These are phyloP conservation scores for Rana temporaria DNA, from an alignment of 2,113 vertebrate genomes.

Conservation along the genomic window DNA sequence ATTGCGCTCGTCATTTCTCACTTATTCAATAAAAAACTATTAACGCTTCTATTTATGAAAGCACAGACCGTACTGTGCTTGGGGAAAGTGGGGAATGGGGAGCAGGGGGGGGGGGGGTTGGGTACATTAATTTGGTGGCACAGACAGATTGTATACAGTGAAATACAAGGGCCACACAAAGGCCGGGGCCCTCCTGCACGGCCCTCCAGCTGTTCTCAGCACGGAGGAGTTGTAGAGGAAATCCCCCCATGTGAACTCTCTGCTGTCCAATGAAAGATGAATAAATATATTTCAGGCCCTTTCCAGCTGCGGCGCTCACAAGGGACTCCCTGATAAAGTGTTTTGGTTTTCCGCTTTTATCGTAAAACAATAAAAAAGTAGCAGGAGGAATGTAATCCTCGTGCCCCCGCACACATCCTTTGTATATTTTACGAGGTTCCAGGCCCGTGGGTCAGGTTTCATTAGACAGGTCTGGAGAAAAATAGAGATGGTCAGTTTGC, in stretches of 20 bases:
- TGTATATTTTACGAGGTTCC: constrained; percentile 23
- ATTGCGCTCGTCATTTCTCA: no score
- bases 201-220: not conserved
- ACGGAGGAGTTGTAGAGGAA: not conserved
- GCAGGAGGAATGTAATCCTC: constrained; percentile 2
- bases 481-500: not conserved
- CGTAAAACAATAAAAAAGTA: constrained; percentile 24
- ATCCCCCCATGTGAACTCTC: not conserved
- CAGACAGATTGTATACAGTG: no score
- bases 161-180: no score
- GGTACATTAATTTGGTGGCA: no score
- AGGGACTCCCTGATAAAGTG: not conserved
- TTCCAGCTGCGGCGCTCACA: not conserved
- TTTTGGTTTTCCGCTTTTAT: constrained; percentile 8
- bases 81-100: no score
- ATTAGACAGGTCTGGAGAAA: constrained; percentile 22
- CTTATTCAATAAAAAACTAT: no score
- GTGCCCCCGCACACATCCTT: not conserved
- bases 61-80: no score
- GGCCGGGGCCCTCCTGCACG: not conserved
- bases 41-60: no score
- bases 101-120: no score
- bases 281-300: not conserved
- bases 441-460: constrained; percentile 7
- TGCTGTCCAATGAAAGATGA: not conserved